phyloP scores from a whole-genome alignment of 2,113 vertebrate species.

The Gymnogyps californianus region DNA sequence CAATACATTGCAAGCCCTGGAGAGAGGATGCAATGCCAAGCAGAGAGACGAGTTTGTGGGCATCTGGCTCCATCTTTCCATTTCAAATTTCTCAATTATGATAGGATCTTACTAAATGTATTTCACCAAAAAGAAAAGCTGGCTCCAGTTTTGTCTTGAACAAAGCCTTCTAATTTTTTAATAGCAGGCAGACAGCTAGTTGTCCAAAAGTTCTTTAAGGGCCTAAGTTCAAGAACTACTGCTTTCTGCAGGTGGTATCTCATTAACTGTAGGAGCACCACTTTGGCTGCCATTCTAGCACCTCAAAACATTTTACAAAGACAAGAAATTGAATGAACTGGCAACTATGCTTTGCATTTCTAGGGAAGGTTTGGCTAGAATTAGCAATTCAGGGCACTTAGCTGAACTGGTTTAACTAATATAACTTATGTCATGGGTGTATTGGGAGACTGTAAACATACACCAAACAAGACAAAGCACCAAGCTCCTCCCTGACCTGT shows the following conservation, averaged over 20 bases:
- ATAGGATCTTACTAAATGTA: not conserved
- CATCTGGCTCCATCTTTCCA: not conserved
- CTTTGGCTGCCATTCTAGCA: not conserved
- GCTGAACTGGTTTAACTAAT: not conserved
- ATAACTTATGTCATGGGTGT: not conserved
- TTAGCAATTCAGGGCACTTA: not conserved
- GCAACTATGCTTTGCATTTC: not conserved
- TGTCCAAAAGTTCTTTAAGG: not conserved
- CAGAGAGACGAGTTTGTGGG: accelerated
- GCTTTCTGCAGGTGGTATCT: not conserved
- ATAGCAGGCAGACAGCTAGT: not conserved
- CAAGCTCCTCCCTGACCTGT: not conserved
- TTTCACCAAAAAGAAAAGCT: not conserved
- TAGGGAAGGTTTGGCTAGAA: not conserved
- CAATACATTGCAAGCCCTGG: not conserved
- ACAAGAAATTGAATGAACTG: not conserved
- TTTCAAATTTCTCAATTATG: not conserved
- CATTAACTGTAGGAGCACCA: not conserved
- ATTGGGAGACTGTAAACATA: not conserved
- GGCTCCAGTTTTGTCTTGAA: not conserved
- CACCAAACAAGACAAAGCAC: not conserved
- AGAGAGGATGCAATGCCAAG: not conserved
- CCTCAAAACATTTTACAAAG: not conserved
- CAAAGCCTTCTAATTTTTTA: not conserved
- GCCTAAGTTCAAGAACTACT: not conserved